Evolutionary conservation across 1,140 invertebrate genomes (phyloP).

Genomic region (Teleogryllus occipitalis): DNA sequence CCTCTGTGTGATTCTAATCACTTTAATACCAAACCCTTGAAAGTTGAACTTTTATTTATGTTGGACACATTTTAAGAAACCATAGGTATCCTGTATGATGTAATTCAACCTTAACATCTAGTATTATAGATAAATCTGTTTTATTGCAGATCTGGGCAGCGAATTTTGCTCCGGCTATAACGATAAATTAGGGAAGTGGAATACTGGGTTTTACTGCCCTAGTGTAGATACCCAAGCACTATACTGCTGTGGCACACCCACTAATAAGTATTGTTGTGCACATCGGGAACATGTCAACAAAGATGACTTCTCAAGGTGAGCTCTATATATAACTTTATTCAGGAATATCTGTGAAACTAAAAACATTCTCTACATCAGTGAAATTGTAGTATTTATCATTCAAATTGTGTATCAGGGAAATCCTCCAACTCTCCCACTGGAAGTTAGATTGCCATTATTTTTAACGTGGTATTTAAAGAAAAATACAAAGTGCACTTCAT

Average conservation of each 20-base stretch:
- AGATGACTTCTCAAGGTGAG: conserved; percentile 17
- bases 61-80: too few species aligned
- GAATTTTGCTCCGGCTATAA: conserved; percentile 41
- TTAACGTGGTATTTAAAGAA: too few species aligned
- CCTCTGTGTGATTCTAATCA: too few species aligned
- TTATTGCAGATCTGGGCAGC: conserved; percentile 32
- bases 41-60: too few species aligned
- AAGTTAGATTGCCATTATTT: too few species aligned
- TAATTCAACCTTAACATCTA: too few species aligned
- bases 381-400: background rate
- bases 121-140: background rate
- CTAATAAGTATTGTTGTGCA: conserved; percentile 39
- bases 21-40: too few species aligned
- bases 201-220: conserved; percentile 42
- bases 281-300: conserved; percentile 10
- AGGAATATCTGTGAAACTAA: background rate
- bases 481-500: too few species aligned
- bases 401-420: too few species aligned
- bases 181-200: conserved; percentile 40
- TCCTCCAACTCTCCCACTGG: too few species aligned
- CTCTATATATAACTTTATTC: background rate
- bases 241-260: conserved; percentile 39
- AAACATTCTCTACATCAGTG: background rate
- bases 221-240: conserved; percentile 32
- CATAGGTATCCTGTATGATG: too few species aligned